Evolutionary conservation across 1,140 invertebrate species (phyloP), one percentile per base, ranked within the genome.

Genomic region (Pygmarrhopalites habei): DNA sequence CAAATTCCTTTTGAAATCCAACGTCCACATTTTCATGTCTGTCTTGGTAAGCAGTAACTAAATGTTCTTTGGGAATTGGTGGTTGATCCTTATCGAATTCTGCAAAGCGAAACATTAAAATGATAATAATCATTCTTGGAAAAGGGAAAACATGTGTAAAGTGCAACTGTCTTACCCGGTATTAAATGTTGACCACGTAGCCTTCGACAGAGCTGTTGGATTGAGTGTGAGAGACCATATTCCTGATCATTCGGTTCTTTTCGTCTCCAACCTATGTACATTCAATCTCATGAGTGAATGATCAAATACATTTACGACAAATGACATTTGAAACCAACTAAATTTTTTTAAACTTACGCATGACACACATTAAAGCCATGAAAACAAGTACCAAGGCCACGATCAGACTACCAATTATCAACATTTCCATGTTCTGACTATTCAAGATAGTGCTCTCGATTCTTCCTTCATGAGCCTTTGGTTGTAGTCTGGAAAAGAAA

Each of bases 1-100:
- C 89, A 74, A 91, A 92, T 74, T 92, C 89, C 56, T 89, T 85
- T 72, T 91, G 85, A 75, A 93, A 93, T 1, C 88, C 88, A 72
- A 89, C 90, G 74, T 92, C 90, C 0, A 86, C 89, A 77, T 92
- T 88, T 39, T 86, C 82, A 71, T 91, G 88, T 26, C 89, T 79
- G 65, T 90, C 87, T 0, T 85, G 79, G 70, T 87, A 92, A 0
- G 87, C 84, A 55, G 82, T 79, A 7, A 86, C 79, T 1, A 93
- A 77, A 21, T 90, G 83, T 2, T 78, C 75, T 72, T 83, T 85
- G 1, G 82, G 75, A 67, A 93, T 86, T 0, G 89, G 87, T n/a
- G 86, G 83, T 78, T 90, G 85, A 73, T 89, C 87, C n/a, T n/a
- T n/a, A n/a, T n/a, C n/a, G n/a, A n/a, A n/a, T n/a, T n/a, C n/a